Conservation (phyloP, 2,797 vertebrate genomes). For the Crocidura indochinensis region DNA sequence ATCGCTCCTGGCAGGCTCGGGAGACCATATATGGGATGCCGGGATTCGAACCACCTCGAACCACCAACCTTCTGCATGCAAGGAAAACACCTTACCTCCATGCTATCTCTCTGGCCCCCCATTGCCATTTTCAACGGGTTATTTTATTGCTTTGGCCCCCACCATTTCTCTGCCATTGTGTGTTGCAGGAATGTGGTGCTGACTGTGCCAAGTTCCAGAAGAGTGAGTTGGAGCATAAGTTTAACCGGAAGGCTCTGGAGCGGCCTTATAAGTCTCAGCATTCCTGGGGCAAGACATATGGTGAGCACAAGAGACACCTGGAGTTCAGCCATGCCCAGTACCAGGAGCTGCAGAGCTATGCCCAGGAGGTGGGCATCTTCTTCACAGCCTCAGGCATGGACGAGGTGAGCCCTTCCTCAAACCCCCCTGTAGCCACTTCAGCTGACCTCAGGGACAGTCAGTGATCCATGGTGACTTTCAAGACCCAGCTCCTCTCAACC, state of each 20-base stretch:
- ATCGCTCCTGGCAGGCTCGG: no score
- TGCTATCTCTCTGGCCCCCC: no score
- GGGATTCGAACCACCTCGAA: no score
- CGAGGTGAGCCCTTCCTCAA: slow-evolving; percentile 91
- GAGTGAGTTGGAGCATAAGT: slow-evolving; percentile 95
- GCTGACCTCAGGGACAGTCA: not conserved
- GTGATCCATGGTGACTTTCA: not conserved
- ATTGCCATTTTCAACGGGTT: not conserved
- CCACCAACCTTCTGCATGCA: no score
- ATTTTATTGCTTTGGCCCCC: not conserved
- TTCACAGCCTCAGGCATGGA: slow-evolving; percentile 99
- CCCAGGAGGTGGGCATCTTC: slow-evolving; percentile 95
- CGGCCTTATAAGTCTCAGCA: slow-evolving; percentile 91
- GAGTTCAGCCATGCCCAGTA: slow-evolving; percentile 97
- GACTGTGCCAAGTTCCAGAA: slow-evolving; percentile 99
- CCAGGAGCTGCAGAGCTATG: slow-evolving; percentile 95
- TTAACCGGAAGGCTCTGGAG: slow-evolving; percentile 91
- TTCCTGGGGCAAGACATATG: slow-evolving; percentile 95
- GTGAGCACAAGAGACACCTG: slow-evolving; percentile 96
- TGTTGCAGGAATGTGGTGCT: slow-evolving; percentile 94
- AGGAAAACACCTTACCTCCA: no score
- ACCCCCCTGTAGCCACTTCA: not conserved
- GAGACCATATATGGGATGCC: no score
- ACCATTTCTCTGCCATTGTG: slow-evolving; percentile 12
- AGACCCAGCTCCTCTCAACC: not conserved